Conservation (phyloP, 2,797 vertebrate genomes). For the Todus mexicanus region DNA sequence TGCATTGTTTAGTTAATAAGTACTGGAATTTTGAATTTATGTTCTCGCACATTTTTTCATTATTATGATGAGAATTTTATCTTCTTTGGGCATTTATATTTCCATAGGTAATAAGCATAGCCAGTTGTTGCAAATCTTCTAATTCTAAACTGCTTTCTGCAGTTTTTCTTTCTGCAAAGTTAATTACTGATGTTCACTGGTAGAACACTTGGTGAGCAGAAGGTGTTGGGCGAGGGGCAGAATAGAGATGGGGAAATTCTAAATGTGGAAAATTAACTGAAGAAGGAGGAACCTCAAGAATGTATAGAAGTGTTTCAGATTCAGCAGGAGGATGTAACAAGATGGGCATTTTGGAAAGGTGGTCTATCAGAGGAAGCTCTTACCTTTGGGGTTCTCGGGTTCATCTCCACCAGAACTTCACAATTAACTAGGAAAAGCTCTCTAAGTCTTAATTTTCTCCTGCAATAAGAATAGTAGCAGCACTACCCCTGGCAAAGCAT, state of each 20-base stretch:
- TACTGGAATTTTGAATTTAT: slow-evolving; percentile 59
- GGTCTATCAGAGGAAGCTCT: background rate
- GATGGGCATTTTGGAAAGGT: background rate
- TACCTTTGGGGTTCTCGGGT: background rate
- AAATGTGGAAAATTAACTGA: background rate
- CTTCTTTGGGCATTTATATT: slow-evolving; percentile 65
- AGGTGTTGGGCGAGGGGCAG: background rate
- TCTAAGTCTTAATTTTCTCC: background rate
- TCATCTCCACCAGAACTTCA: background rate
- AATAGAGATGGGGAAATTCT: background rate
- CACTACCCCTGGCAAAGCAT: background rate
- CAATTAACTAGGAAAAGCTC: background rate
- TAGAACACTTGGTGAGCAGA: slow-evolving; percentile 24
- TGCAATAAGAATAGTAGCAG: background rate
- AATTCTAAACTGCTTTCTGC: slow-evolving; percentile 50
- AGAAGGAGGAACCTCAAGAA: background rate
- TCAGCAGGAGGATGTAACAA: background rate
- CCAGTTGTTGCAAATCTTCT: slow-evolving; percentile 29
- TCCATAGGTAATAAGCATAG: slow-evolving; percentile 63
- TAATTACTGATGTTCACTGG: slow-evolving; percentile 53
- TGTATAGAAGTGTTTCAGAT: background rate
- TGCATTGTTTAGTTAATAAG: slow-evolving; percentile 63
- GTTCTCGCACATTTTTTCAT: slow-evolving; percentile 53
- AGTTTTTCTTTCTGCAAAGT: slow-evolving; percentile 48
- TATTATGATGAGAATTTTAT: slow-evolving; percentile 59